phyloP scores from a whole-genome alignment of 2,113 vertebrate genomes.

The Proteles cristata region DNA sequence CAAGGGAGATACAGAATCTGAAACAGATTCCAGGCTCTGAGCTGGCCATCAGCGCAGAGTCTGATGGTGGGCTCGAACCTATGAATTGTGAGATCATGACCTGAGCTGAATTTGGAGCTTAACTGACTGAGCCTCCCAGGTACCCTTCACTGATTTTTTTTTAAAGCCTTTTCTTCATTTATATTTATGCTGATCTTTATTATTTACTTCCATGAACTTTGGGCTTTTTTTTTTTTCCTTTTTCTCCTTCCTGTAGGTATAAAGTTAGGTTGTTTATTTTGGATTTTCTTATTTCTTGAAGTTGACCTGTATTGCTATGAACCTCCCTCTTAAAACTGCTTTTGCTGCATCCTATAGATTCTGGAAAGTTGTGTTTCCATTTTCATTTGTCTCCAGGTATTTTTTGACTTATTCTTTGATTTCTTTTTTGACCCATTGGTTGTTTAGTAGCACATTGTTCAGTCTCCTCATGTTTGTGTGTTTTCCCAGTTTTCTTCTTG shows the following conservation, averaged over 20 bases:
- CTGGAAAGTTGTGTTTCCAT: background rate
- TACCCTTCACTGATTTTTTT: background rate
- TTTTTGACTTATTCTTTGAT: background rate
- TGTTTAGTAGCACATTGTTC: background rate
- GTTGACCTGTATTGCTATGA: background rate
- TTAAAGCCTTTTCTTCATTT: background rate
- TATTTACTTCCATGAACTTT: background rate
- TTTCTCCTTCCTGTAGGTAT: background rate
- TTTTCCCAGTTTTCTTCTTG: background rate
- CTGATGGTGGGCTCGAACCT: no score
- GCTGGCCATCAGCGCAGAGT: no score
- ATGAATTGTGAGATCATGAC: no score
- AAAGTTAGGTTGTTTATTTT: background rate
- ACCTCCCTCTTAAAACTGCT: background rate
- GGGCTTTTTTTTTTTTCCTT: background rate
- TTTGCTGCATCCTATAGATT: background rate
- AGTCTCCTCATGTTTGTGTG: background rate
- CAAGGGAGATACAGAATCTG: no score
- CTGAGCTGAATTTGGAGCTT: no score
- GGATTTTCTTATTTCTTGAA: background rate
- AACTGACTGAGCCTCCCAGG: no score
- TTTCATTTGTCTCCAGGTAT: background rate
- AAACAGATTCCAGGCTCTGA: no score
- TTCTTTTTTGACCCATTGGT: background rate
- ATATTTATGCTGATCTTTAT: background rate